A percentile compares a stretch with the other conserved stretches of the same genome.
phyloP scores from a whole-genome alignment of 2,797 vertebrate species.

The Vireo griseus region DNA sequence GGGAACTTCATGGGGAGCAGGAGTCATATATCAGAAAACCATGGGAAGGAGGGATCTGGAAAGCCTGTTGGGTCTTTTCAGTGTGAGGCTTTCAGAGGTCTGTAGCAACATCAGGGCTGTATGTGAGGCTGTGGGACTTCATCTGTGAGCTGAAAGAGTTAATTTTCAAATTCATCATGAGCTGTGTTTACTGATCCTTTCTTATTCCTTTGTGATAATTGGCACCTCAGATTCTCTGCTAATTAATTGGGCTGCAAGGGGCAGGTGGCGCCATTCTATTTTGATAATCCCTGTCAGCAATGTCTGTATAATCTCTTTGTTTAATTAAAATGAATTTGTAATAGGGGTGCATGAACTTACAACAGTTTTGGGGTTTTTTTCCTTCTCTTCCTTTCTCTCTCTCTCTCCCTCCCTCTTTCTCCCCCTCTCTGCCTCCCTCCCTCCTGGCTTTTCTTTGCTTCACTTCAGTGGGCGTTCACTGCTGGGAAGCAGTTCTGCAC shows the following conservation, averaged over 20 bases:
- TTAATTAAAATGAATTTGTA: conserved; percentile 83
- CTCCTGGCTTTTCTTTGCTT: neutral
- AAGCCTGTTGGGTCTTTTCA: neutral
- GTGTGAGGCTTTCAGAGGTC: neutral
- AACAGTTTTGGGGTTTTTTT: conserved; percentile 46
- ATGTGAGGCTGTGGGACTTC: neutral
- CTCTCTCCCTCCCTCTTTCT: neutral
- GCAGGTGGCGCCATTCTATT: conserved; percentile 83
- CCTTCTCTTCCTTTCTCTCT: neutral
- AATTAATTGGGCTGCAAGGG: conserved; percentile 83
- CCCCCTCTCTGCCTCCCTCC: neutral
- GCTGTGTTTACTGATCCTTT: conserved; percentile 70
- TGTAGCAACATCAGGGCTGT: neutral
- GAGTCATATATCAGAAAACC: neutral
- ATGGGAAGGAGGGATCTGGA: neutral
- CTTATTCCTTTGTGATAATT: conserved; percentile 74
- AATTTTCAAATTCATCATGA: conserved; percentile 58
- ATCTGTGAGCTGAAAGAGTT: conserved; percentile 57
- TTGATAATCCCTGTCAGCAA: conserved; percentile 86
- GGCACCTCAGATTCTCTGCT: conserved; percentile 75
- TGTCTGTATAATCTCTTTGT: conserved; percentile 83
- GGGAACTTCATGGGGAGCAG: neutral
- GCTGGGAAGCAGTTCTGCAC: conserved; percentile 51
- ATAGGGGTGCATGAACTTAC: conserved; percentile 82
- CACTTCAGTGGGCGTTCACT: conserved; percentile 59